Conservation (phyloP, 2,113 vertebrate species). For the Centropristis striata region DNA sequence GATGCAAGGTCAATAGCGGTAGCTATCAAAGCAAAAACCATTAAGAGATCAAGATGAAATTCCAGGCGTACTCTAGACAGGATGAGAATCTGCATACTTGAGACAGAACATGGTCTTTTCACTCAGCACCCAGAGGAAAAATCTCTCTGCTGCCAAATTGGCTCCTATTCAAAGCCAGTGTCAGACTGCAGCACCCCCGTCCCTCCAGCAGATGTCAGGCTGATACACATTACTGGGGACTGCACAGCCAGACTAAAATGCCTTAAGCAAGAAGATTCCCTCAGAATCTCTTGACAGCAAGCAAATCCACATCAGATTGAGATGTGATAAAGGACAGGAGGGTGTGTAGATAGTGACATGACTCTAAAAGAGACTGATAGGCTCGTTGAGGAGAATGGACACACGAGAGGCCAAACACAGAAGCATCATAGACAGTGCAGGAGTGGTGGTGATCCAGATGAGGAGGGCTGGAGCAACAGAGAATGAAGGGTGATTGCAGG, state of each 20-base stretch:
- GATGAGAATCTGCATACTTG: constrained; percentile 48
- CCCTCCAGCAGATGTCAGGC: constrained; percentile 74
- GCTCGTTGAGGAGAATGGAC: constrained; percentile 4
- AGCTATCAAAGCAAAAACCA: constrained; percentile 19
- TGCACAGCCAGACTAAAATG: constrained; percentile 29
- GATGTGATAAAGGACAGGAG: constrained; percentile 38
- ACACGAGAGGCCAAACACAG: constrained; percentile 1
- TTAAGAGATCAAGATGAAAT: constrained; percentile 42
- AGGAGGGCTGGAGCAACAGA: constrained; percentile 31
- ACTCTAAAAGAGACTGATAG: constrained; percentile 27
- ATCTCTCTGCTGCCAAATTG: constrained; percentile 54
- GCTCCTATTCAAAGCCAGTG: constrained; percentile 24
- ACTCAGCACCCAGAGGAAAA: constrained; percentile 50
- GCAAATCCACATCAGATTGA: constrained; percentile 41
- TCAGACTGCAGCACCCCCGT: constrained; percentile 46
- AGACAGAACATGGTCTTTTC: constrained; percentile 52
- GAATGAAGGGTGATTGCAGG: constrained; percentile 59
- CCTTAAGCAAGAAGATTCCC: constrained; percentile 47
- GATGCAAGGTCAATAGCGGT: background rate
- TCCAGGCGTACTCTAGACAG: constrained; percentile 31
- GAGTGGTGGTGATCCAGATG: constrained; percentile 39
- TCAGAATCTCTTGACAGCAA: constrained; percentile 46
- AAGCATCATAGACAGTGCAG: constrained; percentile 20
- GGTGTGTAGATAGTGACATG: constrained; percentile 16
- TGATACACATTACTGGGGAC: constrained; percentile 31